A percentile compares a stretch with the other conserved stretches of the same genome.
Conservation (phyloP, 2,113 vertebrate genomes). For the Chitala chitala region DNA sequence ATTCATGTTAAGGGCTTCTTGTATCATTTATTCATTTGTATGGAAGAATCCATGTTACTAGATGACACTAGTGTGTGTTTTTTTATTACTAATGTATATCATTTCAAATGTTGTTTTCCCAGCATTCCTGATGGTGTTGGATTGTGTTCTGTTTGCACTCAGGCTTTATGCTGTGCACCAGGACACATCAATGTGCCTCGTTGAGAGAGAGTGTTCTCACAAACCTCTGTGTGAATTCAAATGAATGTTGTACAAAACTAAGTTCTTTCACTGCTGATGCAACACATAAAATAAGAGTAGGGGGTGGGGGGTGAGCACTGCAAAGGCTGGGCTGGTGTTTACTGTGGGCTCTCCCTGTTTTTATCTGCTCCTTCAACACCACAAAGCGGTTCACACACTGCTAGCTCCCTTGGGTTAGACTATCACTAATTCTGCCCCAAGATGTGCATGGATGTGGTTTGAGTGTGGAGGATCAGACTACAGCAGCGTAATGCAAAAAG, state of each 20-base stretch:
- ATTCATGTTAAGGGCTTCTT: constrained; percentile 10
- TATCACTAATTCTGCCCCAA: too few species aligned
- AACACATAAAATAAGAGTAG: not conserved
- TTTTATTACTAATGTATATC: constrained; percentile 2
- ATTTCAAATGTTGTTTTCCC: not conserved
- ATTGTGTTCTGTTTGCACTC: not conserved
- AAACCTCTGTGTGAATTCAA: not conserved
- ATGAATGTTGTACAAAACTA: not conserved
- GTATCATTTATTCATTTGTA: not conserved
- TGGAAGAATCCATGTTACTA: constrained; percentile 1
- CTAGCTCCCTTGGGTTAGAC: too few species aligned
- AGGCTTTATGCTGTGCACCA: not conserved
- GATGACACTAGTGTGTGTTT: constrained; percentile 1
- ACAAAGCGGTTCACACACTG: not conserved
- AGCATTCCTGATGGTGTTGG: not conserved
- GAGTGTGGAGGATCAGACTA: too few species aligned
- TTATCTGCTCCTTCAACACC: not conserved
- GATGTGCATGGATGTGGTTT: too few species aligned
- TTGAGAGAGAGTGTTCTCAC: not conserved
- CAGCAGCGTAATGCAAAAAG: too few species aligned
- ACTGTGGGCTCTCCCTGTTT: not conserved
- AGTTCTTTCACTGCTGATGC: not conserved
- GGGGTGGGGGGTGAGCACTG: not conserved
- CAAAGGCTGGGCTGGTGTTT: not conserved
- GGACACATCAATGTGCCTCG: constrained; percentile 6